Evolutionary conservation across 2,113 vertebrate genomes (phyloP).

Genomic region (Tenrec ecaudatus): DNA sequence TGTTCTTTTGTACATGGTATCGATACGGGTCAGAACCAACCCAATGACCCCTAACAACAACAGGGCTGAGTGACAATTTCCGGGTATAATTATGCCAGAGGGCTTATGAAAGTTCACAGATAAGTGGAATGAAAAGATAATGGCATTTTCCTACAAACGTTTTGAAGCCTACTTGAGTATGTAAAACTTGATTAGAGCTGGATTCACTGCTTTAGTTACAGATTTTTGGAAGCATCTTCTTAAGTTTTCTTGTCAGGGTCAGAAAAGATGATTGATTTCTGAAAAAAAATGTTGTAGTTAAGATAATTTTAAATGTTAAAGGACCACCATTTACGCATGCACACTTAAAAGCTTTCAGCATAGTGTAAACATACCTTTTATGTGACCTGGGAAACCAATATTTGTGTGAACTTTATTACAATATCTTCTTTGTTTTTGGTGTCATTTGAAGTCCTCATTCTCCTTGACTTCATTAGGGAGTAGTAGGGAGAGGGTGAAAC

Average conservation of each 20-base stretch:
- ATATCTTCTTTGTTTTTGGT: too few relatives aligned
- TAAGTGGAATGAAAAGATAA: too few relatives aligned
- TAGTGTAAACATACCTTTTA: too few relatives aligned
- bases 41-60: too few relatives aligned
- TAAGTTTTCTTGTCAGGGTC: background rate
- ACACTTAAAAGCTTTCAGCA: too few relatives aligned
- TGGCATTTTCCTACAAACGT: too few relatives aligned
- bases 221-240: background rate
- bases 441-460: background rate
- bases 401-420: too few relatives aligned
- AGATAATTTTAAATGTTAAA: background rate
- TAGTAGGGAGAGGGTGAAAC: background rate
- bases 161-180: too few relatives aligned
- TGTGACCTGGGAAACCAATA: too few relatives aligned
- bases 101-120: too few relatives aligned
- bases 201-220: background rate
- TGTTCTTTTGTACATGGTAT: too few relatives aligned
- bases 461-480: background rate
- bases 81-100: background rate
- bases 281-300: background rate
- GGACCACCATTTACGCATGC: background rate
- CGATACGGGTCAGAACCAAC: too few relatives aligned
- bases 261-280: background rate
- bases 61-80: background rate
- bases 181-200: background rate